Conservation (phyloP, 2,888 invertebrate genomes). For the Phrixothrix hirtus region DNA sequence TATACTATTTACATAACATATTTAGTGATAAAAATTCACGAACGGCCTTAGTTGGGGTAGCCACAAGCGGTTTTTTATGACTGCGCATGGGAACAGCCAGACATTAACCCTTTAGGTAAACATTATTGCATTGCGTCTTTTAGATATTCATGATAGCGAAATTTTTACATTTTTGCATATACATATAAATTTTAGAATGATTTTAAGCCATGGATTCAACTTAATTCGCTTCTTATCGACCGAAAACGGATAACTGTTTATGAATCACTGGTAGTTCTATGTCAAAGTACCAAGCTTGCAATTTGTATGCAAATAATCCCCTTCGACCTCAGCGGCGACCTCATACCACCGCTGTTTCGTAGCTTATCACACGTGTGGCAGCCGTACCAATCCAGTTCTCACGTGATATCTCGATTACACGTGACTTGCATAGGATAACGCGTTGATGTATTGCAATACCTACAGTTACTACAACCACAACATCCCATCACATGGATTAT, state of each 20-base stretch:
- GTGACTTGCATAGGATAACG: conserved; percentile 30
- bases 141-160: too few species aligned
- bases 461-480: conserved; percentile 14
- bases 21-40: too few species aligned
- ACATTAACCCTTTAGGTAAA: neutral
- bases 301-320: conserved; percentile 32
- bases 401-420: conserved; percentile 31
- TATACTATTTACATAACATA: too few species aligned
- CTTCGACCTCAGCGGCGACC: conserved; percentile 18
- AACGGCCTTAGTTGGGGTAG: too few species aligned
- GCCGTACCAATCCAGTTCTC: conserved; percentile 28
- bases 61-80: neutral
- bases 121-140: neutral
- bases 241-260: conserved; percentile 19
- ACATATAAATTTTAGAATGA: too few species aligned
- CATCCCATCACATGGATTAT: conserved; percentile 19
- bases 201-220: too few species aligned
- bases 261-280: conserved; percentile 19
- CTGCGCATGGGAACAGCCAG: neutral
- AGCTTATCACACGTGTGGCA: conserved; percentile 32
- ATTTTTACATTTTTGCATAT: too few species aligned
- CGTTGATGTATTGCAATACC: conserved; percentile 27
- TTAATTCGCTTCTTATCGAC: conserved; percentile 15
- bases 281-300: conserved; percentile 26
- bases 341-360: conserved; percentile 15